Conservation (phyloP, 2,888 invertebrate species). For the Saturnia japonica region DNA sequence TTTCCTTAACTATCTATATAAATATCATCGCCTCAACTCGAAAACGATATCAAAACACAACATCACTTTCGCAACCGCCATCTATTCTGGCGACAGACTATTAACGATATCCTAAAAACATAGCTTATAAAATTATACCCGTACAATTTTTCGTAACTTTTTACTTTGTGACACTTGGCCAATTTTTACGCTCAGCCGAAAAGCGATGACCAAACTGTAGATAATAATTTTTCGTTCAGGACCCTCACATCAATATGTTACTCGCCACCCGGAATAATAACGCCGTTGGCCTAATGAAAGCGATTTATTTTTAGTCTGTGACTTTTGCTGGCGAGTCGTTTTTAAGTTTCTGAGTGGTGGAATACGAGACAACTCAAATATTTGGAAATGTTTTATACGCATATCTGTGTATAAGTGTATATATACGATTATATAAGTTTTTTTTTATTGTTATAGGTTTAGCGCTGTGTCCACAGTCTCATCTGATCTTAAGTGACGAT, state of each 20-base stretch:
- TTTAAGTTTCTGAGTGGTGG: slow-evolving; percentile 50
- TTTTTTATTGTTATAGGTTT: too few relatives aligned
- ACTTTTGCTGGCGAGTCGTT: slow-evolving; percentile 65
- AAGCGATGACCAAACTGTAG: slow-evolving; percentile 56
- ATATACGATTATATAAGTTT: too few relatives aligned
- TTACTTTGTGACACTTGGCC: slow-evolving; percentile 58
- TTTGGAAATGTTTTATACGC: not conserved
- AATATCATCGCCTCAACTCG: slow-evolving; percentile 28
- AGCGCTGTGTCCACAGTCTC: too few relatives aligned
- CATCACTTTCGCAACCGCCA: slow-evolving; percentile 39
- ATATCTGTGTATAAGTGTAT: too few relatives aligned
- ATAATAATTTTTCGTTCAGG: slow-evolving; percentile 72
- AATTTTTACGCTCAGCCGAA: slow-evolving; percentile 59
- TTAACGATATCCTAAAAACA: slow-evolving; percentile 43
- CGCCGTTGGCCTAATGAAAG: slow-evolving; percentile 81
- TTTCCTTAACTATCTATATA: slow-evolving; percentile 27
- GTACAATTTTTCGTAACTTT: slow-evolving; percentile 34
- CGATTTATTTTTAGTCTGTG: slow-evolving; percentile 61
- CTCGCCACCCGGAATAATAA: slow-evolving; percentile 79
- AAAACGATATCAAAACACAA: slow-evolving; percentile 37
- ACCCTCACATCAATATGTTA: slow-evolving; percentile 77
- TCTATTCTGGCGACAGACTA: slow-evolving; percentile 9
- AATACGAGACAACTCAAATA: slow-evolving; percentile 40
- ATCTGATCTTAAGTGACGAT: too few relatives aligned
- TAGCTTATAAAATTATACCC: slow-evolving; percentile 66